Evolutionary conservation across 1,140 invertebrate species (phyloP), one percentile per base, ranked within the genome.

Genomic region (Polypedilum pembai): DNA sequence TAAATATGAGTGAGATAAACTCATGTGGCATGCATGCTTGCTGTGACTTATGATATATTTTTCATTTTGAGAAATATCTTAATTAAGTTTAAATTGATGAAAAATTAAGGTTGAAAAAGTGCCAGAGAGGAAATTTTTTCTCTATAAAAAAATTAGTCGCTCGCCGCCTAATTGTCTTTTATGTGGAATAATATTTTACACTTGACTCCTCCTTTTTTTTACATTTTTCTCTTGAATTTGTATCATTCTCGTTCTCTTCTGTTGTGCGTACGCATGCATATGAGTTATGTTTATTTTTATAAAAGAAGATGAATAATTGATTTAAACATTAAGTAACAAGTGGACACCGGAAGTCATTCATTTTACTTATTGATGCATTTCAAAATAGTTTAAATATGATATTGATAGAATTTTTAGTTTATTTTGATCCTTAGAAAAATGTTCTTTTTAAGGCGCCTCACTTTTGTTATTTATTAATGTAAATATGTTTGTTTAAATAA

Each of bases 51-150:
- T 56, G 45, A 56, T 56, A 56, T 56, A 56, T 56, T 45, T 33
- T 56, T 56, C 45, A 56, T 12, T 12, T 12, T 56, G 45, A 56
- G 45, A 56, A 56, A n/a, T n/a, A 56, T 12, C 45, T 56, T 56
- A 56, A 56, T 56, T 56, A 56, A 56, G n/a, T 56, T 56, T 56
- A 56, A 56, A 56, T 56, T 56, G 45, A 56, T 56, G 45, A 56
- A 56, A 56, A 56, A 56, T 56, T 56, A 56, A 56, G 45, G 45
- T 56, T 56, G 45, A 56, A 56, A 56, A n/a, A 56, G 45, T 56
- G 45, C 45, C 45, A 56, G 45, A 56, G 45, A 56, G 8, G 8
- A 45, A 33, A 33, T 33, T 33, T 33, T 33, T n/a, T n/a, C n/a
- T n/a, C n/a, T 33, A 33, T 33, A 33, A 33, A 45, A 56, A 56